phyloP scores from a whole-genome alignment of 2,888 invertebrate genomes.

The Microdon myrmicae region DNA sequence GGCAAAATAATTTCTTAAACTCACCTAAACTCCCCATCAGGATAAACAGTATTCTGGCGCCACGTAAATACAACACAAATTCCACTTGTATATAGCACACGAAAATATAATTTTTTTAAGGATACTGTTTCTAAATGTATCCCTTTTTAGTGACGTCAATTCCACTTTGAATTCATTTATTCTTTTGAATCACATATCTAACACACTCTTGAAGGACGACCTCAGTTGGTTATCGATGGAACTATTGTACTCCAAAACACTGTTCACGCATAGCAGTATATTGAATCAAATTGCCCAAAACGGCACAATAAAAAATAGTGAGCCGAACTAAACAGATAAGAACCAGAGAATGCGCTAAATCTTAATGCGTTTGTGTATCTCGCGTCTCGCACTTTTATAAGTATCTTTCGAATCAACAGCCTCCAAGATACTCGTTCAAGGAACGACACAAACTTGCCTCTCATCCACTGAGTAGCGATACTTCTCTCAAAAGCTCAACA shows the following conservation, averaged over 20 bases:
- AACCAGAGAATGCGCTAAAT: constrained; percentile 43
- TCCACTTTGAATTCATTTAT: constrained; percentile 29
- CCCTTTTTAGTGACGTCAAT: constrained; percentile 7
- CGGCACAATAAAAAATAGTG: constrained; percentile 19
- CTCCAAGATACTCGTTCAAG: constrained; percentile 24
- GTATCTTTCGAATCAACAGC: constrained; percentile 42
- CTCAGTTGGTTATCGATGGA: too few species aligned
- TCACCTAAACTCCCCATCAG: constrained; percentile 47
- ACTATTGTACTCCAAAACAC: too few species aligned
- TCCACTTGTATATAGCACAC: background rate
- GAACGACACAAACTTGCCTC: constrained; percentile 20
- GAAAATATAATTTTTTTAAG: too few species aligned
- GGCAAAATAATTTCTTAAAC: too few species aligned
- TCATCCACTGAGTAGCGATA: constrained; percentile 8
- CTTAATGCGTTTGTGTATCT: constrained; percentile 38
- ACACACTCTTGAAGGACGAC: too few species aligned
- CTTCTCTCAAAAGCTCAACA: constrained; percentile 39
- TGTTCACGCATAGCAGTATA: too few species aligned
- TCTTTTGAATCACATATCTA: too few species aligned
- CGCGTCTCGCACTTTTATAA: constrained; percentile 42
- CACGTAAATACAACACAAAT: constrained; percentile 30
- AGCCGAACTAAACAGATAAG: constrained; percentile 37
- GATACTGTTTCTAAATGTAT: constrained; percentile 2
- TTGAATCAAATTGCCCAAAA: constrained; percentile 14
- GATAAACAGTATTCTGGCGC: constrained; percentile 25